phyloP scores from a whole-genome alignment of 1,140 invertebrate species.

The Hycleus phaleratus region DNA sequence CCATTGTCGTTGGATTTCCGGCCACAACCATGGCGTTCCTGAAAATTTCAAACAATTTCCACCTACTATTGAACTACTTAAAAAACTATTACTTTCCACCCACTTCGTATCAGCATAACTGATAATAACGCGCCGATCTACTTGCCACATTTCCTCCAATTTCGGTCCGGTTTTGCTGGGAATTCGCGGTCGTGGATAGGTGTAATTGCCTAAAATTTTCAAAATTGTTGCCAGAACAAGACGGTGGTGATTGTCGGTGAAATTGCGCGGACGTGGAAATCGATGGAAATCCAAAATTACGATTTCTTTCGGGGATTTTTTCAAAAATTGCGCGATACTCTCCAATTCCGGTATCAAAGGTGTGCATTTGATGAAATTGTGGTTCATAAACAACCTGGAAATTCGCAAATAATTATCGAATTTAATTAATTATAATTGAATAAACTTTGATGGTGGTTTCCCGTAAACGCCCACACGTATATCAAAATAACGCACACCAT shows the following conservation, averaged over 20 bases:
- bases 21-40: constrained; percentile 61
- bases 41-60: constrained; percentile 2
- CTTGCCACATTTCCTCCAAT: constrained; percentile 52
- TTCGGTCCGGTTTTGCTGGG: constrained; percentile 45
- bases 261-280: constrained; percentile 58
- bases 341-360: constrained; percentile 53
- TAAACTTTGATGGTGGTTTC: constrained; percentile 25
- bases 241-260: constrained; percentile 45
- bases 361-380: constrained; percentile 55
- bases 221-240: constrained; percentile 50
- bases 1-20: constrained; percentile 58
- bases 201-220: constrained; percentile 50
- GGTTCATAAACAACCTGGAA: constrained; percentile 61
- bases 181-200: constrained; percentile 42
- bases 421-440: not conserved
- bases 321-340: constrained; percentile 54
- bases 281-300: constrained; percentile 62
- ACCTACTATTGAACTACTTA: not conserved
- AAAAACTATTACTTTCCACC: constrained; percentile 14
- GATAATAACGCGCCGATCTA: constrained; percentile 52
- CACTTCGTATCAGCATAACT: constrained; percentile 45
- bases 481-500: constrained; percentile 75
- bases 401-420: not conserved
- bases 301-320: constrained; percentile 53
- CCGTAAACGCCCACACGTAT: constrained; percentile 58